phyloP scores from a whole-genome alignment of 2,797 vertebrate species.

The Denticeps clupeoides region DNA sequence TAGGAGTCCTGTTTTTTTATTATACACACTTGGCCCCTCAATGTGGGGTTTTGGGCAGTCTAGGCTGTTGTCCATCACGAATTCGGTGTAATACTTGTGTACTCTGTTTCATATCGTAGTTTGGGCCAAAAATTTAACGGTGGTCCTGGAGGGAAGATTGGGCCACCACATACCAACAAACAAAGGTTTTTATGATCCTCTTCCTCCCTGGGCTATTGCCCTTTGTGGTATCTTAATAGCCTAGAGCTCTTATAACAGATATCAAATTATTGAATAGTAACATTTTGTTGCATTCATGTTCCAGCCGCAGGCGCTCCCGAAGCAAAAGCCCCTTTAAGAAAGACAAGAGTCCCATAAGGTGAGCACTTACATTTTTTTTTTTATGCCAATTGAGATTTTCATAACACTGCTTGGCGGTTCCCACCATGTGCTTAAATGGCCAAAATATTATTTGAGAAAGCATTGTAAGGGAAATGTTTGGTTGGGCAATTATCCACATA shows the following conservation, averaged over 20 bases:
- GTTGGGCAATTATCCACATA: too few relatives aligned
- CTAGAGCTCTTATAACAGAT: too few relatives aligned
- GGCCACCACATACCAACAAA: conserved; percentile 74
- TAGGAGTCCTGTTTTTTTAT: too few relatives aligned
- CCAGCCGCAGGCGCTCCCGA: conserved; percentile 71
- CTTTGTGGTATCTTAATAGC: too few relatives aligned
- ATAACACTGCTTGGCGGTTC: too few relatives aligned
- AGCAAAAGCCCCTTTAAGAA: conserved; percentile 90
- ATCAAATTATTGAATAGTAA: too few relatives aligned
- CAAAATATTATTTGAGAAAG: too few relatives aligned
- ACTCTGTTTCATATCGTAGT: conserved; percentile 45
- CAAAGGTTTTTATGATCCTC: conserved; percentile 59
- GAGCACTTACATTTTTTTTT: conserved; percentile 17
- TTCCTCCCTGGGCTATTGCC: too few relatives aligned
- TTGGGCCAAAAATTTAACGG: conserved; percentile 77
- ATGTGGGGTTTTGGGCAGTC: background rate
- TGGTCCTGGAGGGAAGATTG: conserved; percentile 77
- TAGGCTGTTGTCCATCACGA: background rate
- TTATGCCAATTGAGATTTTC: too few relatives aligned
- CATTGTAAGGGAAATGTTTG: too few relatives aligned
- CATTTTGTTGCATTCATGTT: conserved; percentile 19
- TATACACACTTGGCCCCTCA: background rate
- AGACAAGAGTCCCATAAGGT: conserved; percentile 96
- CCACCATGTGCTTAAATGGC: too few relatives aligned
- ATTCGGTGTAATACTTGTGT: too few relatives aligned